These are phyloP conservation scores for Drosophila barbarae DNA, from an alignment of 2,888 invertebrate species.

Conservation along the genomic window DNA sequence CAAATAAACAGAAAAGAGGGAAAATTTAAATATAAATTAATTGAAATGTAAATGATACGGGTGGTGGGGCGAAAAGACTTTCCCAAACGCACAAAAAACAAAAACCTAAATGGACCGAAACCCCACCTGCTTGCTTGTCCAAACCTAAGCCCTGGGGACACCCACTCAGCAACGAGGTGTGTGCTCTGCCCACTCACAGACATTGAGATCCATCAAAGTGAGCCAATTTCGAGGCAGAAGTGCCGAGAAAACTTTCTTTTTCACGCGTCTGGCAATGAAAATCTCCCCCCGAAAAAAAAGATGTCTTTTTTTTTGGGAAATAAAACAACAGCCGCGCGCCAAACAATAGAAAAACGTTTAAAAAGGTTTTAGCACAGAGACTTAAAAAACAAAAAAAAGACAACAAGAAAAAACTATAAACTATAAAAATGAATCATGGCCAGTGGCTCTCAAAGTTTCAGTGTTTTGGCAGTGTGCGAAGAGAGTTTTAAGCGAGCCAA, in stretches of 20 bases:
- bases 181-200: constrained; percentile 37
- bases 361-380: constrained; percentile 40
- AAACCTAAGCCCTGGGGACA: constrained; percentile 39
- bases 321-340: constrained; percentile 39
- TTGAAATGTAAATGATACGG: constrained; percentile 53
- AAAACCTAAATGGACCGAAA: constrained; percentile 19
- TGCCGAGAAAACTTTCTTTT: constrained; percentile 63
- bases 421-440: constrained; percentile 66
- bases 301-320: constrained; percentile 25
- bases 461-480: constrained; percentile 28
- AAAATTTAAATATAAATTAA: constrained; percentile 50
- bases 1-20: constrained; percentile 42
- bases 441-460: constrained; percentile 26
- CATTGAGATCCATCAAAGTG: constrained; percentile 43
- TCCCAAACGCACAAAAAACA: constrained; percentile 34
- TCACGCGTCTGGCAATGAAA: constrained; percentile 67
- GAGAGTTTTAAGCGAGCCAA: constrained; percentile 53
- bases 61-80: constrained; percentile 45
- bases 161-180: constrained; percentile 49
- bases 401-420: constrained; percentile 18
- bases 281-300: constrained; percentile 33
- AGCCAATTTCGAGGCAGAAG: constrained; percentile 44
- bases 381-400: constrained; percentile 7
- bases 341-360: constrained; percentile 45
- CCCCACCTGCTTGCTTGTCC: constrained; percentile 33